These are phyloP conservation scores for Brachionus rotundiformis DNA, from an alignment of 1,140 invertebrate genomes.

Conservation along the genomic window DNA sequence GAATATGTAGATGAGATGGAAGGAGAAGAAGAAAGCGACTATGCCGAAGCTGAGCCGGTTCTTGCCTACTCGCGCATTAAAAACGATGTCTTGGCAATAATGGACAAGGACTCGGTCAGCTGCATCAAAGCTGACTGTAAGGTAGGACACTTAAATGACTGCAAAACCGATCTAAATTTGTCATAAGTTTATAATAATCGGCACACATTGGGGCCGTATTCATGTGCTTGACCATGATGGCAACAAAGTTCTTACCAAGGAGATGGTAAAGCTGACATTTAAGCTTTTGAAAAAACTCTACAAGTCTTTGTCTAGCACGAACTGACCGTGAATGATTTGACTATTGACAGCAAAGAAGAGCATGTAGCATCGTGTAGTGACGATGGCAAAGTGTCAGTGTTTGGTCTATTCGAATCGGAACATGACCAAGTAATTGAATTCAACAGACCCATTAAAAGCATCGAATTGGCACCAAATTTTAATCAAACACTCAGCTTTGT, in stretches of 20 bases:
- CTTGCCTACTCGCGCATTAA: constrained; percentile 68
- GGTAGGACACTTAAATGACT: constrained; percentile 65
- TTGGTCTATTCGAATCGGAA: constrained; percentile 79
- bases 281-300: too few species aligned
- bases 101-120: constrained; percentile 83
- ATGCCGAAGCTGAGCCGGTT: constrained; percentile 52
- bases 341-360: constrained; percentile 86
- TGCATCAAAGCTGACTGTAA: constrained; percentile 89
- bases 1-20: constrained; percentile 18
- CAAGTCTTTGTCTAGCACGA: constrained; percentile 69
- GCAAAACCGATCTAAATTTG: constrained; percentile 53
- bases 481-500: constrained; percentile 79
- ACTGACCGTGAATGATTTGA: constrained; percentile 87
- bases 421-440: constrained; percentile 77
- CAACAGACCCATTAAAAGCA: constrained; percentile 79
- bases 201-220: constrained; percentile 84
- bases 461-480: constrained; percentile 84
- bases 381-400: constrained; percentile 76
- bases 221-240: constrained; percentile 89
- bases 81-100: constrained; percentile 81
- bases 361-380: constrained; percentile 90
- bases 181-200: constrained; percentile 81
- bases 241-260: constrained; percentile 75
- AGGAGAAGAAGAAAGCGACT: constrained; percentile 50
- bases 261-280: too few species aligned